phyloP scores from a whole-genome alignment of 2,113 vertebrate genomes.

The Ictidomys tridecemlineatus region DNA sequence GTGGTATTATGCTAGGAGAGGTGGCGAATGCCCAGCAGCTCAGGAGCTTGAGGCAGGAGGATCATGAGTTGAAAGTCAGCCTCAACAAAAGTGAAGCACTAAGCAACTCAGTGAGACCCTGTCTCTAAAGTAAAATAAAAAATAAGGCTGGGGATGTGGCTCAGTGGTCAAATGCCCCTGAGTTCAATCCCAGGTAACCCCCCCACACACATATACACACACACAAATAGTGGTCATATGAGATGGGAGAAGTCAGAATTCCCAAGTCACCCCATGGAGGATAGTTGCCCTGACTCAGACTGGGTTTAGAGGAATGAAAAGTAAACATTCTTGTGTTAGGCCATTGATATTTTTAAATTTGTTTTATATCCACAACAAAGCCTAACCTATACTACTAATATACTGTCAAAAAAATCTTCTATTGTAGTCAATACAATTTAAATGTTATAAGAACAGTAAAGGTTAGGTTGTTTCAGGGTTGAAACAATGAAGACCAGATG shows the following conservation, averaged over 20 bases:
- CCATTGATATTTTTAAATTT: constrained; percentile 48
- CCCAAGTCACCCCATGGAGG: neutral
- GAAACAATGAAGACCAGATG: constrained; percentile 28
- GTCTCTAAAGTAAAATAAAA: too few species aligned
- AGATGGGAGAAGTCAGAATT: constrained; percentile 25
- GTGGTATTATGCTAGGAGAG: neutral
- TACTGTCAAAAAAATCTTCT: constrained; percentile 32
- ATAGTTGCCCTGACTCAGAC: neutral
- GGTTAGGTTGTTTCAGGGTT: constrained; percentile 20
- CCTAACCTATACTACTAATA: constrained; percentile 44
- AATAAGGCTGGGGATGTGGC: too few species aligned
- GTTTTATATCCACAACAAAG: constrained; percentile 53
- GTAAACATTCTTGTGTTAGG: constrained; percentile 33
- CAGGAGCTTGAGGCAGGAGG: too few species aligned
- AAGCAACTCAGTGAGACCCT: too few species aligned
- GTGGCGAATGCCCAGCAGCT: too few species aligned
- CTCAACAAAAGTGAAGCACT: too few species aligned
- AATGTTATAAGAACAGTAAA: constrained; percentile 32
- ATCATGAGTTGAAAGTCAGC: too few species aligned
- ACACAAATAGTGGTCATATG: too few species aligned
- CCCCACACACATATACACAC: too few species aligned
- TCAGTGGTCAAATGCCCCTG: too few species aligned
- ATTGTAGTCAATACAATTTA: constrained; percentile 21
- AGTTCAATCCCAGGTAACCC: too few species aligned
- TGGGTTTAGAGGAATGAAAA: constrained; percentile 32